These are phyloP conservation scores for Galeruca laticollis DNA, from an alignment of 2,888 invertebrate species.

Conservation along the genomic window DNA sequence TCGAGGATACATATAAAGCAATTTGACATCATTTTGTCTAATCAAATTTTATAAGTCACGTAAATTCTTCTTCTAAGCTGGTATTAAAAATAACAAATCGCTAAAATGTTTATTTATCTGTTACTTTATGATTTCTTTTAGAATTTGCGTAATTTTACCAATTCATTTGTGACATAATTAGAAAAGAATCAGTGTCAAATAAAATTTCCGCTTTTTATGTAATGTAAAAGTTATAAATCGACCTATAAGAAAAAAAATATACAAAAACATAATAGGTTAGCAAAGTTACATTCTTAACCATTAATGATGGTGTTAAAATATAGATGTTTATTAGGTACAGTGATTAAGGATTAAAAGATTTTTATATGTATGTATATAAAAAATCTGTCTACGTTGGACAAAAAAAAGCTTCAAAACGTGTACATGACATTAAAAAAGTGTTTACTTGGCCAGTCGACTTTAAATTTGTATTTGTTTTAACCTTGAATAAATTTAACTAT, in stretches of 20 bases:
- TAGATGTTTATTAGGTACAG: slow-evolving; percentile 45
- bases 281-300: slow-evolving; percentile 44
- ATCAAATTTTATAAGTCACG: too few relatives aligned
- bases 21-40: too few relatives aligned
- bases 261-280: slow-evolving; percentile 43
- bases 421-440: slow-evolving; percentile 30
- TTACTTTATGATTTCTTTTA: background rate
- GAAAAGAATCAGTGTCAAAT: slow-evolving; percentile 38
- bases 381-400: slow-evolving; percentile 28
- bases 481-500: slow-evolving; percentile 47
- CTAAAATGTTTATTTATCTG: background rate
- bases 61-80: too few relatives aligned
- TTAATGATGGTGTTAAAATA: slow-evolving; percentile 33
- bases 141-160: background rate
- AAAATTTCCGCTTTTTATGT: slow-evolving; percentile 43
- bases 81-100: background rate
- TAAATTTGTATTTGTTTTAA: slow-evolving; percentile 42
- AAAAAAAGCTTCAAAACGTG: slow-evolving; percentile 35
- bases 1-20: too few relatives aligned
- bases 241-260: slow-evolving; percentile 35
- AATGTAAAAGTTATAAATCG: slow-evolving; percentile 32
- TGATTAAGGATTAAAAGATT: slow-evolving; percentile 43
- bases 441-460: slow-evolving; percentile 26
- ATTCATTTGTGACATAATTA: slow-evolving; percentile 37
- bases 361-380: slow-evolving; percentile 49